These are phyloP conservation scores for Metellina segmentata DNA, from an alignment of 2,888 invertebrate species.

Conservation along the genomic window DNA sequence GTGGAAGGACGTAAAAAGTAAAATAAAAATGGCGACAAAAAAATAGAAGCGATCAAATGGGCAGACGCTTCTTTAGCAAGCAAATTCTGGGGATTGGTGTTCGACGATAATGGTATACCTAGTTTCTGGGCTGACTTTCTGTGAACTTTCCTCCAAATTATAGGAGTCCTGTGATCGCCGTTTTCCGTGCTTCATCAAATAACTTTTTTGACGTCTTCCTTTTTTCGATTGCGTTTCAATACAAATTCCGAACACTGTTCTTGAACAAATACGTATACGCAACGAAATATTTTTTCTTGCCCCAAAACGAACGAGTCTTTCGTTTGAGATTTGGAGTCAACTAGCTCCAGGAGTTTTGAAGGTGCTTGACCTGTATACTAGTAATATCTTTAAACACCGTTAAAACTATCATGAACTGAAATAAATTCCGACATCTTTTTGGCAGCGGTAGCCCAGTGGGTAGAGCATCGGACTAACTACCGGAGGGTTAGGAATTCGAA, in stretches of 20 bases:
- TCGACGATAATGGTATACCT: neutral
- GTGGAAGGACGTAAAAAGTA: neutral
- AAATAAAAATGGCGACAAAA: neutral
- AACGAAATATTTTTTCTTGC: too few species aligned
- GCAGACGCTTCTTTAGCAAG: neutral
- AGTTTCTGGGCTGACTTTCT: neutral
- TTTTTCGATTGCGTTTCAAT: neutral
- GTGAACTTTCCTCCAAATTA: neutral
- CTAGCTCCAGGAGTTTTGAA: too few species aligned
- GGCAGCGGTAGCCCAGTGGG: too few species aligned
- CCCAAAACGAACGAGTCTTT: too few species aligned
- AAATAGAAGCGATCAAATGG: neutral
- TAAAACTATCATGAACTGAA: too few species aligned
- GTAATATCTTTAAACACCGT: too few species aligned
- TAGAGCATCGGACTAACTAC: too few species aligned
- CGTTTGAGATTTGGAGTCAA: too few species aligned
- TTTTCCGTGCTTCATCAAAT: neutral
- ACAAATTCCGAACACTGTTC: neutral
- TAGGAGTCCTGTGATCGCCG: neutral
- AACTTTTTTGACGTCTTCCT: neutral
- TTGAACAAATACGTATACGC: neutral
- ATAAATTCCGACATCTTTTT: too few species aligned
- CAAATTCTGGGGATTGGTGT: neutral
- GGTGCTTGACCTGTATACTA: too few species aligned
- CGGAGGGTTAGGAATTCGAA: too few species aligned